These are phyloP conservation scores for Meles meles DNA, from an alignment of 2,113 vertebrate genomes.

Conservation along the genomic window DNA sequence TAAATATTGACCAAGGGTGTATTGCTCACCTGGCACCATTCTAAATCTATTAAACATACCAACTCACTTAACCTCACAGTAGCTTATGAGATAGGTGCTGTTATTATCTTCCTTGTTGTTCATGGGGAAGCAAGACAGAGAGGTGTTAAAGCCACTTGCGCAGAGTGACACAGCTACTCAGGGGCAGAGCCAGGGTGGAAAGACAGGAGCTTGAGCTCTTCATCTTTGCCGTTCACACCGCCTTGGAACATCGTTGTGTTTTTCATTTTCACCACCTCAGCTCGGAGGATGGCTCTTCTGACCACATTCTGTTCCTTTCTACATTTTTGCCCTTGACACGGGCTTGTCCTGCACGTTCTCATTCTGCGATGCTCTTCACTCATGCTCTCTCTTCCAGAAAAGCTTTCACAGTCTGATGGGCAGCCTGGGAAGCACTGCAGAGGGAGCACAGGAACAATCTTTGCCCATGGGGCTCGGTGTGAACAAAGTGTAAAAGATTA, in stretches of 20 bases:
- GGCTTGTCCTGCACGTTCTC: not conserved
- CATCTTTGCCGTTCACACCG: not conserved
- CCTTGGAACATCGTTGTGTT: not conserved
- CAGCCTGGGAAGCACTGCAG: slow-evolving; percentile 53
- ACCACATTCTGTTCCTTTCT: not conserved
- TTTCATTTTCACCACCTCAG: not conserved
- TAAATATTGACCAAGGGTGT: slow-evolving; percentile 12
- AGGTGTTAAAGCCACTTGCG: not conserved
- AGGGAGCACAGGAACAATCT: accelerated
- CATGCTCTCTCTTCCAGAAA: slow-evolving; percentile 23
- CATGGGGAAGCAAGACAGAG: not conserved
- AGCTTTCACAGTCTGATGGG: slow-evolving; percentile 65
- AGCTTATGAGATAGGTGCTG: not conserved
- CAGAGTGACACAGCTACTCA: not conserved
- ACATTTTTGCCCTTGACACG: not conserved
- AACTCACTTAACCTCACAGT: not conserved
- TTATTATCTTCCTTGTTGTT: not conserved
- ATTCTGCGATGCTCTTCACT: not conserved
- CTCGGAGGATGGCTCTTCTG: too few relatives aligned
- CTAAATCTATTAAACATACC: not conserved
- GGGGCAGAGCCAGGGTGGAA: accelerated
- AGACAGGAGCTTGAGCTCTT: not conserved
- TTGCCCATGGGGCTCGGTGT: not conserved
- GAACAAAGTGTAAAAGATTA: slow-evolving; percentile 9
- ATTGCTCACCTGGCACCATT: not conserved